Evolutionary conservation across 2,113 vertebrate genomes (phyloP), one percentile per base, ranked within the genome.

Genomic region (Gallinago paraguaiae): DNA sequence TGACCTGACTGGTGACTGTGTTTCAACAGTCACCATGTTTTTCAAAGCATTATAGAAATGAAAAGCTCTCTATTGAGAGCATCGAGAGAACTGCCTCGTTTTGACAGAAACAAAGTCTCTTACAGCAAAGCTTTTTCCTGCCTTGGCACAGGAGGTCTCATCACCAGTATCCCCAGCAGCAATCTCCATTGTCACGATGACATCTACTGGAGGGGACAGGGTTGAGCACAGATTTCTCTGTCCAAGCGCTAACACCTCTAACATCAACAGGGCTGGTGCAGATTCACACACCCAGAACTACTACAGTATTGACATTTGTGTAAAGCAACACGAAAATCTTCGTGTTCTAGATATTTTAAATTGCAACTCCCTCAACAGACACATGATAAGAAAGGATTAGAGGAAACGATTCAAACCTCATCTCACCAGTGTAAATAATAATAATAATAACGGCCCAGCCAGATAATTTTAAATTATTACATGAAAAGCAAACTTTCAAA

Each of bases 181-280:
- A 75, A 94, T 92, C 82, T 78, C 85, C 61, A 94, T 92, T 77
- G 63, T 92, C 85, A 74, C 11, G 27, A 90, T 96, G 97, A 97
- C 97, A 97, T 92, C 98, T 98, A 10, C 97, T 98, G 98, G 97
- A 90, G 15, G 79, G 54, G 72, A 69, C 27, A 84, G 82, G 78
- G 35, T 48, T 79, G 82, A 96, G 68, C 93, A 92, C 9, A 61
- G 60, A 64, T 78, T 92, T 67, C 76, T 59, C n/a, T n/a, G 5
- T 43, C 33, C 25, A 20, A 43, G 17, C 4, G 10, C 60, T 50
- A 60, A 82, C 1, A 3, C 28, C 79, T 46, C 37, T 69, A 37
- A 37, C 11, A 33, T n/a, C 31, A 46, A 43, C 48, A 70, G 39
- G 16, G 14, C 3, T 45, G 43, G 28, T 81, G 82, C n/a, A 43